Evolutionary conservation across 2,888 invertebrate species (phyloP).

Genomic region (Andrena haemorrhoa): DNA sequence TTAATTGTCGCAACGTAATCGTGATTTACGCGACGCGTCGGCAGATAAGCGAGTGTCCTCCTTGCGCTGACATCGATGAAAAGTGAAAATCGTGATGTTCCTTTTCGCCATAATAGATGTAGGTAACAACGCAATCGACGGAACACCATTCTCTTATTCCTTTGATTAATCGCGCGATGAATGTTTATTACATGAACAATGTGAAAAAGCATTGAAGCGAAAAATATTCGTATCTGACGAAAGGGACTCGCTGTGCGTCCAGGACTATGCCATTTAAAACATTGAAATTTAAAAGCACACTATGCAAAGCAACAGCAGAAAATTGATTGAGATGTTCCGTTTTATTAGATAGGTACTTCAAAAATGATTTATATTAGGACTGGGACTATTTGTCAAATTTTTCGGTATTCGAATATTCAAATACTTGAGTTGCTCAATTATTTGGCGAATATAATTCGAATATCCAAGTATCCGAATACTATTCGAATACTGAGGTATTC

Average conservation of each 20-base stretch:
- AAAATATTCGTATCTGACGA: neutral
- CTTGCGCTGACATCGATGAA: neutral
- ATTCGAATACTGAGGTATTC: no score
- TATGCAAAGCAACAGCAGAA: neutral
- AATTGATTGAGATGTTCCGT: neutral
- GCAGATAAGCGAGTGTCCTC: neutral
- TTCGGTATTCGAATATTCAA: no score
- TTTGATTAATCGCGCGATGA: neutral
- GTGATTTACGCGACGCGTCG: slow-evolving; percentile 35
- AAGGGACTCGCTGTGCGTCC: no score
- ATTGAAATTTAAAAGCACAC: neutral
- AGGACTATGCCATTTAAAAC: no score
- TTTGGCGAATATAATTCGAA: no score
- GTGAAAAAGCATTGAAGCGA: neutral
- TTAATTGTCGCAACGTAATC: slow-evolving; percentile 47
- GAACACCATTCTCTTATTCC: neutral
- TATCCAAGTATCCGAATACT: no score
- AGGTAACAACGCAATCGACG: neutral
- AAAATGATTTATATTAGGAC: neutral
- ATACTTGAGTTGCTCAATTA: no score
- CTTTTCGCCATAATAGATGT: neutral
- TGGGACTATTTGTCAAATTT: no score
- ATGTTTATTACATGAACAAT: neutral
- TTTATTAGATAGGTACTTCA: neutral
- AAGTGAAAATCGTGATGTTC: slow-evolving; percentile 41